A percentile compares a stretch with the other conserved stretches of the same genome.
Conservation (phyloP, 1,140 invertebrate species). For the Triops longicaudatus region DNA sequence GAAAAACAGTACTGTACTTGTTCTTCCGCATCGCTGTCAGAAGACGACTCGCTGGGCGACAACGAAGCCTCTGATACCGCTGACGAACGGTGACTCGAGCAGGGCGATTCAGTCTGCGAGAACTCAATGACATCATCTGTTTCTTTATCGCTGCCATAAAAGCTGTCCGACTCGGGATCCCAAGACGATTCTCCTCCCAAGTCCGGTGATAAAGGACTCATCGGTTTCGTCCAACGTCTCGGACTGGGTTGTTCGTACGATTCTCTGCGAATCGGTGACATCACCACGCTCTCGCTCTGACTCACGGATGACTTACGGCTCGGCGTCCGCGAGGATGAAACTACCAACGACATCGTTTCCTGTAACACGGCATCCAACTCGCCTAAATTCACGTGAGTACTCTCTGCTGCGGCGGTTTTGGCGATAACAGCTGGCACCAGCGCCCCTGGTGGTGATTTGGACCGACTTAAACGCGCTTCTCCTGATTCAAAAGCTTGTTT, state of each 20-base stretch:
- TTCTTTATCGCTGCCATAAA: slow-evolving; percentile 55
- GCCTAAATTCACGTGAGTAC: not conserved
- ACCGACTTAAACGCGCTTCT: not conserved
- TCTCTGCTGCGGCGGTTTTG: not conserved
- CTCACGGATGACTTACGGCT: not conserved
- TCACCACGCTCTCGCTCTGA: not conserved
- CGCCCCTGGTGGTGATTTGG: not conserved
- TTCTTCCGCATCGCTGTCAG: not conserved
- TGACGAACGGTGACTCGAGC: not conserved
- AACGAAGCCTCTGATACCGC: not conserved
- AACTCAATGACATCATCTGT: slow-evolving; percentile 57
- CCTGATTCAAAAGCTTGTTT: not conserved
- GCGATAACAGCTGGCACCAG: not conserved
- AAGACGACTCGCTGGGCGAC: not conserved
- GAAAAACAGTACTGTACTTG: not conserved
- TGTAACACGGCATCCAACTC: slow-evolving; percentile 2
- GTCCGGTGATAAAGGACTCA: not conserved
- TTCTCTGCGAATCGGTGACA: not conserved
- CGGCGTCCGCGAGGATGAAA: not conserved
- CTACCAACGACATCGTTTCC: not conserved
- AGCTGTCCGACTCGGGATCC: slow-evolving; percentile 43
- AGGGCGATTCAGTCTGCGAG: slow-evolving; percentile 39
- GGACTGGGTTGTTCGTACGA: not conserved
- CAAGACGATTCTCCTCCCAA: not conserved
- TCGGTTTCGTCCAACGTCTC: not conserved